Base-by-base conservation (phyloP, 2,888 invertebrate species). In the Alloscopus bannaensis region DNA sequence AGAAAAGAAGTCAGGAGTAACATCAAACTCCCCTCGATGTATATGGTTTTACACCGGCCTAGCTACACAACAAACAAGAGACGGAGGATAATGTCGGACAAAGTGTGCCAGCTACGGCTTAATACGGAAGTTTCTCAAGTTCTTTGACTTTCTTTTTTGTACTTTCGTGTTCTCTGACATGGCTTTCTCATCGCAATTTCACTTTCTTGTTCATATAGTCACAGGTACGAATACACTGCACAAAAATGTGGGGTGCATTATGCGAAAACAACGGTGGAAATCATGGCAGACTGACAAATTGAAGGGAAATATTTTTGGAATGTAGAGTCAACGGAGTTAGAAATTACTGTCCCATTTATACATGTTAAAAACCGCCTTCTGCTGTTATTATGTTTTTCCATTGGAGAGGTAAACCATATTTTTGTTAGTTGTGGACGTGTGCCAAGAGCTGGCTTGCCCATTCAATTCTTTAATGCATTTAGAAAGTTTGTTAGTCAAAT, bases 71-170 rank as follows among this genome's bases (percentile, higher is more conserved):
- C 36, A 36, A 36, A 36, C 36, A 36, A 36, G 6, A 13, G 8
- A 13, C 36, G 6, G 36, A 36, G 8, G 6, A n/a, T n/a, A n/a
- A n/a, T n/a, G n/a, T n/a, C n/a, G n/a, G n/a, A n/a, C n/a, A n/a
- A 66, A 31, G 55, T 68, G 68, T 68, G 55, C 68, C 55, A 68
- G 68, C 40, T 26, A 55, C 68, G 22, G 55, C 26, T 22, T 68
- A 40, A 68, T 55, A 68, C 68, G 68, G 68, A 68, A 68, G 31
- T 31, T 57, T 22, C 31, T 42, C 42, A 68, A 68, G 68, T 68
- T 68, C 68, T 40, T 68, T 68, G 68, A 68, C 68, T 68, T 55
- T 68, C 31, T n/a, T 16, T 22, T 65, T 29, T 65, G n/a, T 47
- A 4, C 16, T 8, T 47, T 47, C 20, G 50, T 6, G 4, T 13